A percentile compares a stretch with the other conserved stretches of the same genome.
phyloP scores from a whole-genome alignment of 2,888 invertebrate species.

The Leistus spinibarbis region DNA sequence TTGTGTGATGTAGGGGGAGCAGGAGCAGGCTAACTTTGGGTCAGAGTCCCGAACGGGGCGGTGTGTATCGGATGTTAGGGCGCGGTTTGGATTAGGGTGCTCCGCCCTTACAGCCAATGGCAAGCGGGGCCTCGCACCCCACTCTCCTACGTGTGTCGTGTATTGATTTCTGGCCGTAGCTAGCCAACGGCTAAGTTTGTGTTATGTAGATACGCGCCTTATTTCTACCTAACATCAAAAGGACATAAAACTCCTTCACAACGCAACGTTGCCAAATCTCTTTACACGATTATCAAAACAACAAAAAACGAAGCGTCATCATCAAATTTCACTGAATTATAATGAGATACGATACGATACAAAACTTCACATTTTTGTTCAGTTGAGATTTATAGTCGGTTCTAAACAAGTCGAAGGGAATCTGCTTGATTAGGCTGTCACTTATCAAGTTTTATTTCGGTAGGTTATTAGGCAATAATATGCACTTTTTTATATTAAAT shows the following conservation, averaged over 20 bases:
- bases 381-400: too few species aligned
- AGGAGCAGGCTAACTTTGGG: not conserved
- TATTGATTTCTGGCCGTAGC: constrained; percentile 35
- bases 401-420: too few species aligned
- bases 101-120: constrained; percentile 33
- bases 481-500: too few species aligned
- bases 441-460: too few species aligned
- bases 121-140: constrained; percentile 13
- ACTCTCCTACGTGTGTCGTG: constrained; percentile 17
- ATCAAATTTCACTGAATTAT: too few species aligned
- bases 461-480: too few species aligned
- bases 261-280: not conserved
- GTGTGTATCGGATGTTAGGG: constrained; percentile 10
- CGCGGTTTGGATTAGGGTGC: constrained; percentile 21
- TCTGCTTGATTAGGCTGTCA: too few species aligned
- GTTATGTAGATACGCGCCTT: not conserved
- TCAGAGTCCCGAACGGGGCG: not conserved
- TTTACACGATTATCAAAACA: too few species aligned
- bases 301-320: too few species aligned
- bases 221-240: not conserved
- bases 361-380: too few species aligned
- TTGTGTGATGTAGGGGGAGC: not conserved
- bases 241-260: too few species aligned
- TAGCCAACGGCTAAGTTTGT: constrained; percentile 35
- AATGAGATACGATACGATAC: too few species aligned